Conservation (phyloP, 2,113 vertebrate genomes). For the Raja brachyura region DNA sequence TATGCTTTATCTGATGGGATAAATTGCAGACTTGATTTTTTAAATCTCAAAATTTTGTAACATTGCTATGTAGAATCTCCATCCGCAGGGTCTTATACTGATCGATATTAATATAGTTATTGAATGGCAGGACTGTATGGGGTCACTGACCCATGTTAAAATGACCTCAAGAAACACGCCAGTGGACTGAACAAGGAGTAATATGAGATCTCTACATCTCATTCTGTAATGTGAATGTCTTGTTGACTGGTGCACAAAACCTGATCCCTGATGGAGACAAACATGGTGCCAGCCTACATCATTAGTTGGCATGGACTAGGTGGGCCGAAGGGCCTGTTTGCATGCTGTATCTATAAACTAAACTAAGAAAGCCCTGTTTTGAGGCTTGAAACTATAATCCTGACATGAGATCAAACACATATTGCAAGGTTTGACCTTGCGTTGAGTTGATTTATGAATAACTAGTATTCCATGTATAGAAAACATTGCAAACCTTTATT, state of each 20-base stretch:
- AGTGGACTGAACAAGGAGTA: not conserved
- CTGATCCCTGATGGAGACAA: too few species aligned
- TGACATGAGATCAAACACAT: too few species aligned
- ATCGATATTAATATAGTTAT: not conserved
- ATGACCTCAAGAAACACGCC: not conserved
- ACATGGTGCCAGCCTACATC: not conserved
- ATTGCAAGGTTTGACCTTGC: too few species aligned
- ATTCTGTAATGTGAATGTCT: not conserved
- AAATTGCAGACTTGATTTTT: too few species aligned
- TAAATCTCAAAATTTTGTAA: too few species aligned
- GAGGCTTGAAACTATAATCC: not conserved
- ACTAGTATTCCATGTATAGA: slow-evolving; percentile 10
- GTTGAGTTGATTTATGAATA: not conserved
- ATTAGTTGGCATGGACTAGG: too few species aligned
- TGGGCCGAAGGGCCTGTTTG: too few species aligned
- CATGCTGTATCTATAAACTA: too few species aligned
- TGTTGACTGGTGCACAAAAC: not conserved
- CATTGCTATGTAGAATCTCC: not conserved
- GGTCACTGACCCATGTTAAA: not conserved
- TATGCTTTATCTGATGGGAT: too few species aligned
- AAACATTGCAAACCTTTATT: slow-evolving; percentile 37
- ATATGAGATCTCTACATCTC: not conserved
- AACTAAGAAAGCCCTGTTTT: not conserved
- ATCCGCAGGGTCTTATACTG: not conserved
- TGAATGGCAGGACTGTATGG: too few species aligned